phyloP scores from a whole-genome alignment of 2,888 invertebrate genomes.

The Mylabris sibirica region DNA sequence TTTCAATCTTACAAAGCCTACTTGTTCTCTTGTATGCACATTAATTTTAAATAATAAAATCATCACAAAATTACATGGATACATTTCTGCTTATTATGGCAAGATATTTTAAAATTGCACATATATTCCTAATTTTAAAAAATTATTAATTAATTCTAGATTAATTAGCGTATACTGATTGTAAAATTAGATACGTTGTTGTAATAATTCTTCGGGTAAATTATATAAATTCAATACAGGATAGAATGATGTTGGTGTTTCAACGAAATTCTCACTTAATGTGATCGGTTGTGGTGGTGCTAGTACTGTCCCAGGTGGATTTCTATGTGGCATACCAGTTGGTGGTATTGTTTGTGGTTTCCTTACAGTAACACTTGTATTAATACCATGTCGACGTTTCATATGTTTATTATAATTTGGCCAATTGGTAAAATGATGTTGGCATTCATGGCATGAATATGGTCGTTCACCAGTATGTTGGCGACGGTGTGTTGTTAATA shows the following conservation, averaged over 20 bases:
- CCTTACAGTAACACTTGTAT: conserved; percentile 60
- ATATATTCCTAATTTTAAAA: not conserved
- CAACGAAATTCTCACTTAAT: conserved; percentile 45
- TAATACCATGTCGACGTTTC: conserved; percentile 74
- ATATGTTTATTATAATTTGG: conserved; percentile 85
- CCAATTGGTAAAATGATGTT: conserved; percentile 81
- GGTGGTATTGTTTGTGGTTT: conserved; percentile 61
- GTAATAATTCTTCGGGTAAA: conserved; percentile 55
- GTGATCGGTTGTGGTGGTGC: conserved; percentile 55
- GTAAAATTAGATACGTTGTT: conserved; percentile 43
- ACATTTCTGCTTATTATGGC: not conserved
- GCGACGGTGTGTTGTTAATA: conserved; percentile 75
- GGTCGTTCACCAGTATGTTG: conserved; percentile 77
- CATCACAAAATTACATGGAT: not conserved
- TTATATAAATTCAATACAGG: conserved; percentile 57
- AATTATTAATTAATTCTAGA: not conserved
- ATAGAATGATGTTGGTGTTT: conserved; percentile 50
- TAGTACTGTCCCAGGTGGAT: conserved; percentile 59
- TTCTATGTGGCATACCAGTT: conserved; percentile 60
- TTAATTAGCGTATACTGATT: not conserved
- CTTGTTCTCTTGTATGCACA: not conserved
- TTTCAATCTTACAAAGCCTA: not conserved
- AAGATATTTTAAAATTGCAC: not conserved
- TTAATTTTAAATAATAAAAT: not conserved
- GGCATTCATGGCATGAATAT: conserved; percentile 76